Conservation (phyloP, 1,140 invertebrate genomes). For the Heliconius melpomene region DNA sequence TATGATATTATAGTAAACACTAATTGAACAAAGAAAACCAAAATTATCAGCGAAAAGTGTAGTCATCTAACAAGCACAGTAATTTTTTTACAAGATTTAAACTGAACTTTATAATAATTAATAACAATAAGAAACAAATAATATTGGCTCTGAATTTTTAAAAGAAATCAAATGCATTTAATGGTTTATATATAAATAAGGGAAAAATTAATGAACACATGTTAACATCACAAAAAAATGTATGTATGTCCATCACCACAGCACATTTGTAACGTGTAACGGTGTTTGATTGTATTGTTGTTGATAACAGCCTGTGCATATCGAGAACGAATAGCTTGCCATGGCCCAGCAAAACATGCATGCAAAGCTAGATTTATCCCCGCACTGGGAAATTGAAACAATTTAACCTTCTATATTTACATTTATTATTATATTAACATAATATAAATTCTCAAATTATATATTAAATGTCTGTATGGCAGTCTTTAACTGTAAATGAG, state of each 20-base stretch:
- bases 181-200: too few relatives aligned
- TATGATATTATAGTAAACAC: too few relatives aligned
- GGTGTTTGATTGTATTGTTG: slow-evolving; percentile 68
- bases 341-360: slow-evolving; percentile 61
- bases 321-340: slow-evolving; percentile 57
- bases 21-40: too few relatives aligned
- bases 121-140: too few relatives aligned
- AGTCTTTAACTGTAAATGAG: too few relatives aligned
- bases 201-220: background rate
- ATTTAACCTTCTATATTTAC: background rate
- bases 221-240: slow-evolving; percentile 19
- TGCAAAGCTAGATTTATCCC: slow-evolving; percentile 63
- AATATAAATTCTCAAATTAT: background rate
- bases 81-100: too few relatives aligned
- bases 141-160: too few relatives aligned
- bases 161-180: too few relatives aligned
- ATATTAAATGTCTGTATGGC: background rate
- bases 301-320: slow-evolving; percentile 62
- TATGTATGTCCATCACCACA: slow-evolving; percentile 45
- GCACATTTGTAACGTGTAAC: slow-evolving; percentile 59
- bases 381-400: slow-evolving; percentile 53
- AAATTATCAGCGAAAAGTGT: too few relatives aligned
- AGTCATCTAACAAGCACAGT: too few relatives aligned
- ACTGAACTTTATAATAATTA: too few relatives aligned
- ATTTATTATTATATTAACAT: background rate